Percentiles rank a stretch among this genome's conserved stretches.
phyloP scores from a whole-genome alignment of 2,888 invertebrate species.

The Drosophila parthenogenetica region DNA sequence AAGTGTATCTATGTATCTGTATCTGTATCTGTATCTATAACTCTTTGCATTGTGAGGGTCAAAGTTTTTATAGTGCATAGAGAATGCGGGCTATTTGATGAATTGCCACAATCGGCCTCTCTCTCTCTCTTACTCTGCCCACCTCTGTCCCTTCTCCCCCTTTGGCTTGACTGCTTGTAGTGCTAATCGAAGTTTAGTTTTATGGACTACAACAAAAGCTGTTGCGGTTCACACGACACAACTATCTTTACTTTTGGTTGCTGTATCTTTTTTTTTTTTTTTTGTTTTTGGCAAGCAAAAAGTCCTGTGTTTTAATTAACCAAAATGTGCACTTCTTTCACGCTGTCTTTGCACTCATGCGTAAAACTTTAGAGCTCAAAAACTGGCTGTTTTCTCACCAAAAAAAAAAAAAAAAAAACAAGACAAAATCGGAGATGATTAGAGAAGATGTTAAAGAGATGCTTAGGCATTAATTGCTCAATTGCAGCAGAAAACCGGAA shows the following conservation, averaged over 20 bases:
- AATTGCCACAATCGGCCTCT: conserved; percentile 42
- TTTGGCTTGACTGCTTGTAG: neutral
- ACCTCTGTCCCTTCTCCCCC: too few relatives aligned
- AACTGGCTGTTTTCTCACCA: conserved; percentile 70
- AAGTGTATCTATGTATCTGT: neutral
- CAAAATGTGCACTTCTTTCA: conserved; percentile 42
- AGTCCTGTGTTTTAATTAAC: conserved; percentile 43
- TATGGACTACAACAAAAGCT: conserved; percentile 56
- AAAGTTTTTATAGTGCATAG: conserved; percentile 78
- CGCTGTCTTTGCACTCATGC: conserved; percentile 49
- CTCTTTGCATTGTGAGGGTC: conserved; percentile 59
- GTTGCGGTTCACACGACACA: conserved; percentile 68
- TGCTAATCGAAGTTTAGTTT: conserved; percentile 72
- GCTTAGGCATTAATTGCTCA: conserved; percentile 71
- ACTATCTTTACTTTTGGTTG: conserved; percentile 1
- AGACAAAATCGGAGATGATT: conserved; percentile 13
- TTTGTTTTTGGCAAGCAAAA: conserved; percentile 53
- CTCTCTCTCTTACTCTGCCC: too few relatives aligned
- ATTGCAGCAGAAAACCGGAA: conserved; percentile 70
- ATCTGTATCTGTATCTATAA: conserved; percentile 3
- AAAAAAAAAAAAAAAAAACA: conserved; percentile 21
- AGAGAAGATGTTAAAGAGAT: conserved; percentile 36
- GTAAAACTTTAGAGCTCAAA: conserved; percentile 35
- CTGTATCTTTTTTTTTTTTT: neutral
- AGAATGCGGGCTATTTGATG: conserved; percentile 77